Evolutionary conservation across 1,140 invertebrate species (phyloP).

Genomic region (Samia ricini): DNA sequence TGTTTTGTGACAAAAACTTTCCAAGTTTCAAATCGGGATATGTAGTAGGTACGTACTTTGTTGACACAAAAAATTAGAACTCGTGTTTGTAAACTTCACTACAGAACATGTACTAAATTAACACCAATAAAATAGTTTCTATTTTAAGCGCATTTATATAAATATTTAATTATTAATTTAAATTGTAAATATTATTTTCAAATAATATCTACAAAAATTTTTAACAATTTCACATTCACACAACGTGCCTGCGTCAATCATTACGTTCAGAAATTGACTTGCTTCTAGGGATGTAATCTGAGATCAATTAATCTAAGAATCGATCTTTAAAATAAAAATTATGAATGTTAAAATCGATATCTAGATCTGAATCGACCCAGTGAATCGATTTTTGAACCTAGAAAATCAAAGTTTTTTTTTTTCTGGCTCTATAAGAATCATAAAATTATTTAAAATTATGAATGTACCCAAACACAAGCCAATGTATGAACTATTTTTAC

Average conservation of each 20-base stretch:
- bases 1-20: not conserved
- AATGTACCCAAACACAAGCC: too few species aligned
- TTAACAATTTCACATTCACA: not conserved
- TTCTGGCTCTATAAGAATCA: too few species aligned
- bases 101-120: not conserved
- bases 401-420: too few species aligned
- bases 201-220: not conserved
- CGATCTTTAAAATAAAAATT: too few species aligned
- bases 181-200: not conserved
- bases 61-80: not conserved
- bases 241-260: slow-evolving; percentile 1
- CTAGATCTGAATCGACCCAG: too few species aligned
- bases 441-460: too few species aligned
- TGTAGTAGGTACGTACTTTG: not conserved
- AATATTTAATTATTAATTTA: not conserved
- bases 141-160: not conserved
- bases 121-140: not conserved
- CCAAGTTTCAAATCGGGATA: not conserved
- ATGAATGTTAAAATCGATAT: too few species aligned
- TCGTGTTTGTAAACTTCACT: not conserved
- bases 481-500: too few species aligned
- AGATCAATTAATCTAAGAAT: too few species aligned
- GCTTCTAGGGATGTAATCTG: too few species aligned
- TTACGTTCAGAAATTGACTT: slow-evolving; percentile 4
- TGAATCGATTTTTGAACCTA: too few species aligned